Base-by-base conservation (phyloP, 1,140 invertebrate species). In the Brachionus rubens region DNA sequence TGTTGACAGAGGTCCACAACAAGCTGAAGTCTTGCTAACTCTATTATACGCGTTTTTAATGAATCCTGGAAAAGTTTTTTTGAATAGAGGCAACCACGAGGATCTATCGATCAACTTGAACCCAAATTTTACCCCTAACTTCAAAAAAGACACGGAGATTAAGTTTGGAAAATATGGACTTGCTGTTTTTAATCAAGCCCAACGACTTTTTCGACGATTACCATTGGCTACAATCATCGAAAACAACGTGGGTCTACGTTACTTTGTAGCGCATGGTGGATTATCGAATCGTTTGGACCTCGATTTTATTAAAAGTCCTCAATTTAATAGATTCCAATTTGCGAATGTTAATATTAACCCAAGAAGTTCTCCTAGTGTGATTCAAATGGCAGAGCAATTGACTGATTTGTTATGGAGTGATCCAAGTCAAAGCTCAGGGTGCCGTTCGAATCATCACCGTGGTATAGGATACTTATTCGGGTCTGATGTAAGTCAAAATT, bases 11-110 rank as follows among this genome's bases (percentile, higher is more conserved):
- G 59, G 59, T 67, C n/a, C 40, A 10, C 54, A 76, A 40, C 41
- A 43, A 47, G 10, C 30, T n/a, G 75, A 76, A 47, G 54, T 62
- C 19, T 33, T 76, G 10, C 19, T 48, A 5, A 30, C 48, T 4
- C n/a, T 76, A 21, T 47, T 46, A 21, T 59, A 56, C 7, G 40
- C 56, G 10, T 76, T 76, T 76, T n/a, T 76, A 19, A 12, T 76
- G 3, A 10, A 48, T 36, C 75, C 75, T 19, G 5, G n/a, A 2
- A 12, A 40, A 26, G 75, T 76, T 48, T 76, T 28, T 67, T 21
- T 76, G 43, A 76, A 67, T 48, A 28, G 75, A 16, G 75, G 75
- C 26, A 76, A 76, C 47, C 59, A 76, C 21, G 75, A 76, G 30
- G 75, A 76, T 26, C 33, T 54, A 14, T 21, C 19, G 16, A 50